These are phyloP conservation scores for Pseudanteris insignis DNA, from an alignment of 2,888 invertebrate genomes.

Conservation along the genomic window DNA sequence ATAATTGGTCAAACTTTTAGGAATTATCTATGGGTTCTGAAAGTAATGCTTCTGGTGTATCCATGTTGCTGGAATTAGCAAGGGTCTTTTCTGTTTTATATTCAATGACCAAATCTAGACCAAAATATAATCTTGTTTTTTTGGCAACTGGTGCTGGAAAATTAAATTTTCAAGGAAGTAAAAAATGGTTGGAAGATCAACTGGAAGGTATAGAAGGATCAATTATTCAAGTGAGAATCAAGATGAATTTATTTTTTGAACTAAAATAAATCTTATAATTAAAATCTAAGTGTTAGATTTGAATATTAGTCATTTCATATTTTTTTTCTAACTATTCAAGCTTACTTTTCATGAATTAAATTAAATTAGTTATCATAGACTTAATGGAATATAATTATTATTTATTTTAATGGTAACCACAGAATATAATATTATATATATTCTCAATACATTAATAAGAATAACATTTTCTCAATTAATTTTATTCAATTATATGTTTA, in stretches of 20 bases:
- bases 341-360: neutral
- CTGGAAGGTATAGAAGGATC: conserved; percentile 80
- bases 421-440: too few species aligned
- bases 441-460: too few species aligned
- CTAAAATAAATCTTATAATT: too few species aligned
- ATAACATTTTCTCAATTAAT: too few species aligned
- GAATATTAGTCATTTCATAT: too few species aligned
- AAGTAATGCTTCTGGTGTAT: conserved; percentile 91
- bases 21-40: conserved; percentile 89
- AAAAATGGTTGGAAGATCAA: conserved; percentile 95
- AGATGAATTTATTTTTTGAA: too few species aligned
- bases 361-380: neutral
- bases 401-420: neutral
- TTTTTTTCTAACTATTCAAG: too few species aligned
- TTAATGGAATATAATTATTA: neutral
- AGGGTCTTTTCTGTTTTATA: conserved; percentile 89
- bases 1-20: conserved; percentile 67
- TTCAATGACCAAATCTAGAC: conserved; percentile 76
- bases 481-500: too few species aligned
- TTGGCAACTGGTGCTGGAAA: conserved; percentile 90
- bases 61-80: conserved; percentile 86
- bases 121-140: conserved; percentile 84
- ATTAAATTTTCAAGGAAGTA: conserved; percentile 93
- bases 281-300: too few species aligned
- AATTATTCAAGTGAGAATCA: conserved; percentile 76